A percentile compares a stretch with the other conserved stretches of the same genome.
These are phyloP conservation scores for Leucoptera coffeella DNA, from an alignment of 2,888 invertebrate genomes.

Conservation along the genomic window DNA sequence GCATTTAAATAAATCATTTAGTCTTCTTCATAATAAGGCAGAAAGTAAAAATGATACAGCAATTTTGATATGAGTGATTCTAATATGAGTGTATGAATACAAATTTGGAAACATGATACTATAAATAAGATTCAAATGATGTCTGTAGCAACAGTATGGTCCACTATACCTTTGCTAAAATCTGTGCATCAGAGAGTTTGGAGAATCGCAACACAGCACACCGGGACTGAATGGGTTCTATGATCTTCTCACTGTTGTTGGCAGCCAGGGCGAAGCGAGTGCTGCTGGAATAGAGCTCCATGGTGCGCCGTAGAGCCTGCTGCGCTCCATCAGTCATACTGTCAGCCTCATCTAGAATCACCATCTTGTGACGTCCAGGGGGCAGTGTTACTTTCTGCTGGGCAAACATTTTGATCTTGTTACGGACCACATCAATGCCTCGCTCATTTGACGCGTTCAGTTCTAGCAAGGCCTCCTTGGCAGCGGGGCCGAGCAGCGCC, in stretches of 20 bases:
- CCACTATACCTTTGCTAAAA: conserved; percentile 78
- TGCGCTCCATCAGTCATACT: conserved; percentile 99
- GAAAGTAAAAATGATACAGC: too few species aligned
- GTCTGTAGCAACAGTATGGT: too few species aligned
- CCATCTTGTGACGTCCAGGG: conserved; percentile 85
- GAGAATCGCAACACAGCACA: conserved; percentile 95
- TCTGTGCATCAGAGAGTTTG: conserved; percentile 83
- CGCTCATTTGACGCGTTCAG: conserved; percentile 98
- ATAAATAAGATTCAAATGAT: too few species aligned
- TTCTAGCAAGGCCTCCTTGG: conserved; percentile 93
- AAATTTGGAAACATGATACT: too few species aligned
- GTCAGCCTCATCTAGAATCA: conserved; percentile 97
- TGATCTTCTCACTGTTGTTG: conserved; percentile 97
- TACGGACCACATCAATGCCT: conserved; percentile 96
- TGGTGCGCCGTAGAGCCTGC: conserved; percentile 93
- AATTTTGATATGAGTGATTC: too few species aligned
- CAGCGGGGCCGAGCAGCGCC: conserved; percentile 76
- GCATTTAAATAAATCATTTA: too few species aligned
- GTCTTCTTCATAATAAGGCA: too few species aligned
- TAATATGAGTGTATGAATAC: too few species aligned
- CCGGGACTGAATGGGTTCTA: conserved; percentile 97
- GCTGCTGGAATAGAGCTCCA: conserved; percentile 97
- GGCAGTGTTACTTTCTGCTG: conserved; percentile 92
- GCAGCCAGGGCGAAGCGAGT: conserved; percentile 97
- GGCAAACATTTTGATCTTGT: conserved; percentile 98